phyloP scores from a whole-genome alignment of 2,888 invertebrate genomes.

The Phalera bucephala region DNA sequence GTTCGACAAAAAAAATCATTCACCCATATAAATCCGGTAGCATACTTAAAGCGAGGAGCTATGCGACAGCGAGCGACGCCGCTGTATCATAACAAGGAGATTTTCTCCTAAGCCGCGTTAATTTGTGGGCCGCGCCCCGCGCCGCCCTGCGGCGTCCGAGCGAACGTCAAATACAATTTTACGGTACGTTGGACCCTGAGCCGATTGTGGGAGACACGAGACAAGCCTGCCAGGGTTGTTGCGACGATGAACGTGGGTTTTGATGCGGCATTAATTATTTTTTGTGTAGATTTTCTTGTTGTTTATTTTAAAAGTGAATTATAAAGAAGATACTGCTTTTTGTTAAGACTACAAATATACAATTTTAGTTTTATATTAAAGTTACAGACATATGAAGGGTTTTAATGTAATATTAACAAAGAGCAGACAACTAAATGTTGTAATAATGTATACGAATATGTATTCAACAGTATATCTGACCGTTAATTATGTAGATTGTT shows the following conservation, averaged over 20 bases:
- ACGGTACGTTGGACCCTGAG: slow-evolving; percentile 75
- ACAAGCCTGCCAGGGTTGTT: slow-evolving; percentile 62
- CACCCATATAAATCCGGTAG: slow-evolving; percentile 40
- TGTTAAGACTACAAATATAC: too few species aligned
- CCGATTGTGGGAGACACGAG: slow-evolving; percentile 77
- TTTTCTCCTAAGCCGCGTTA: slow-evolving; percentile 75
- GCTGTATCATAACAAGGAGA: slow-evolving; percentile 75
- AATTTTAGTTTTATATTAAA: too few species aligned
- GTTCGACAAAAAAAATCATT: slow-evolving; percentile 17
- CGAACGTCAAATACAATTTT: slow-evolving; percentile 82
- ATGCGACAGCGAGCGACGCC: slow-evolving; percentile 31
- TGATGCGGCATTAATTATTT: slow-evolving; percentile 37
- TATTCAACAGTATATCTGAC: too few species aligned
- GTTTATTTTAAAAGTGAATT: too few species aligned
- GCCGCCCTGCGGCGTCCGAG: slow-evolving; percentile 46
- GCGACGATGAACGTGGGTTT: background rate
- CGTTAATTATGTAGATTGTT: too few species aligned
- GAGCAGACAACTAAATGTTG: too few species aligned
- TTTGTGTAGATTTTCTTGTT: background rate
- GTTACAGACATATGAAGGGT: too few species aligned
- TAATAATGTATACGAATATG: too few species aligned
- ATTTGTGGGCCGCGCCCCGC: slow-evolving; percentile 42
- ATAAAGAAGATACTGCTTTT: too few species aligned
- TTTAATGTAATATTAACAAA: too few species aligned
- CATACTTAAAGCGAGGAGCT: slow-evolving; percentile 69